These are phyloP conservation scores for Trachelipus rathkii DNA, from an alignment of 1,140 invertebrate species.

Conservation along the genomic window DNA sequence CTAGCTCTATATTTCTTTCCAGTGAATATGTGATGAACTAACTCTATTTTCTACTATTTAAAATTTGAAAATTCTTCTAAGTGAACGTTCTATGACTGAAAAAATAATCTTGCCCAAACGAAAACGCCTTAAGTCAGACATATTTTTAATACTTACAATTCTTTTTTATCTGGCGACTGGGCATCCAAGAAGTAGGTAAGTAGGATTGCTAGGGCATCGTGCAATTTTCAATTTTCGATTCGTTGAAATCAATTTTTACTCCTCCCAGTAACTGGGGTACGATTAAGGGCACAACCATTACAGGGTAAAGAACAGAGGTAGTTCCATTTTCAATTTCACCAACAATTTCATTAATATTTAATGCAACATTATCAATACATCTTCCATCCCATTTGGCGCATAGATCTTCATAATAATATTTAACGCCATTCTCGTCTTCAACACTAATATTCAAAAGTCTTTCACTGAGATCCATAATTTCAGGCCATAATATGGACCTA, in stretches of 20 bases:
- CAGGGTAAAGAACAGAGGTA: background rate
- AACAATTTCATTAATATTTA: background rate
- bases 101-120: too few relatives aligned
- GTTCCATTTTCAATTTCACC: conserved; percentile 12
- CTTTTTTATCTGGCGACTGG: too few relatives aligned
- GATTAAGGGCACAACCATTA: background rate
- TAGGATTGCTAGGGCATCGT: background rate
- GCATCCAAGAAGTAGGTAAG: too few relatives aligned
- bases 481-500: background rate
- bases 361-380: background rate
- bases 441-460: background rate
- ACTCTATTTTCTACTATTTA: too few relatives aligned
- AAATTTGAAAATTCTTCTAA: too few relatives aligned
- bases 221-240: background rate
- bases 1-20: too few relatives aligned
- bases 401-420: background rate
- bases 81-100: too few relatives aligned
- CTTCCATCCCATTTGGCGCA: background rate
- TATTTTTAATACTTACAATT: too few relatives aligned
- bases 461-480: background rate
- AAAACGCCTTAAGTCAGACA: too few relatives aligned
- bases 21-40: too few relatives aligned
- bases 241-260: background rate
- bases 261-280: background rate
- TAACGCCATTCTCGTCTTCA: background rate